These are phyloP conservation scores for Cyprinodon diabolis DNA, from an alignment of 2,797 vertebrate genomes.

Conservation along the genomic window DNA sequence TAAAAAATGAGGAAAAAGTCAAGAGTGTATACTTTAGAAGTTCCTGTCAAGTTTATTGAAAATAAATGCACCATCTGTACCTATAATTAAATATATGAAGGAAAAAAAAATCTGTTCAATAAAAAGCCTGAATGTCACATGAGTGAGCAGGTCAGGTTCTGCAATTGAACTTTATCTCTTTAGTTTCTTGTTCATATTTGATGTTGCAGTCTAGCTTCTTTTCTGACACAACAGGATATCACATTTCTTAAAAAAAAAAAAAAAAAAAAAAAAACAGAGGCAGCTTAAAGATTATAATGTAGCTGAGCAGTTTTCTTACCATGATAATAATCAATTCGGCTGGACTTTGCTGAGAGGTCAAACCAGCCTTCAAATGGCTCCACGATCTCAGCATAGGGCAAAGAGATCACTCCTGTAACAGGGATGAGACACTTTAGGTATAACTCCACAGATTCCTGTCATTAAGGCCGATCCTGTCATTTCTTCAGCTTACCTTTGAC, in stretches of 20 bases:
- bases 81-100: background rate
- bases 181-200: conserved; percentile 41
- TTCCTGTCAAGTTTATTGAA: background rate
- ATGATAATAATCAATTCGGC: conserved; percentile 81
- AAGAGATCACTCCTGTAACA: conserved; percentile 79
- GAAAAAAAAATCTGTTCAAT: background rate
- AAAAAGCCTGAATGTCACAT: conserved; percentile 19
- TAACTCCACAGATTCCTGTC: background rate
- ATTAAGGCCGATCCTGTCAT: background rate
- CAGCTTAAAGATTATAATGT: background rate
- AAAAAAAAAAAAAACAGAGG: conserved; percentile 14
- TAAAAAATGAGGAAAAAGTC: background rate
- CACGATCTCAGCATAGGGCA: conserved; percentile 86
- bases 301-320: conserved; percentile 56
- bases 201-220: conserved; percentile 26
- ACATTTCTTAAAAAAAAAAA: conserved; percentile 32
- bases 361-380: conserved; percentile 89
- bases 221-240: conserved; percentile 47
- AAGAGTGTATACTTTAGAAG: background rate
- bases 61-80: background rate
- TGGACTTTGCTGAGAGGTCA: conserved; percentile 75
- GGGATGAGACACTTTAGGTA: background rate
- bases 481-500: conserved; percentile 68
- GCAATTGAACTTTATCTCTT: conserved; percentile 20
- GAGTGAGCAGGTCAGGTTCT: conserved; percentile 8